phyloP scores from a whole-genome alignment of 2,888 invertebrate species.

The Cephalotes varians region DNA sequence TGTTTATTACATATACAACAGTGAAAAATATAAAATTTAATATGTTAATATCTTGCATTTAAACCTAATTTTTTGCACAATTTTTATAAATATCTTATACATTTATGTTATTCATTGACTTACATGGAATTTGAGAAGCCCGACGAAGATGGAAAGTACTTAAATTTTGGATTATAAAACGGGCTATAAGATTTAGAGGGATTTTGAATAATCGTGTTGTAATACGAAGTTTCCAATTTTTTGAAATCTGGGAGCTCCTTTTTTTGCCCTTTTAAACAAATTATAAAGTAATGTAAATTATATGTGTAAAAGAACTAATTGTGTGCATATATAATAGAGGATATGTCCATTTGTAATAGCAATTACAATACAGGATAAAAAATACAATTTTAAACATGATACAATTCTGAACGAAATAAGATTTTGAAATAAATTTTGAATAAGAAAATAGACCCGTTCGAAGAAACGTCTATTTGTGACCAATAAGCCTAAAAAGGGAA shows the following conservation, averaged over 20 bases:
- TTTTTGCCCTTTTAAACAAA: neutral
- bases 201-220: neutral
- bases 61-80: neutral
- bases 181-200: neutral
- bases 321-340: too few relatives aligned
- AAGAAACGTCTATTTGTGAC: too few relatives aligned
- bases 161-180: neutral
- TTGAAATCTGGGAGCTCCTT: slow-evolving; percentile 47
- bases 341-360: too few relatives aligned
- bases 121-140: slow-evolving; percentile 13
- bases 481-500: too few relatives aligned
- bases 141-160: too few relatives aligned
- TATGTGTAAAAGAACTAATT: neutral
- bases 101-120: neutral
- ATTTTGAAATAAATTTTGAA: too few relatives aligned
- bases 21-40: neutral
- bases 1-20: too few relatives aligned
- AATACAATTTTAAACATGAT: too few relatives aligned
- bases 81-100: neutral
- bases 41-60: neutral
- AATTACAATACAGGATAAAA: too few relatives aligned
- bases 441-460: too few relatives aligned
- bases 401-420: too few relatives aligned
- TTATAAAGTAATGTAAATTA: neutral
- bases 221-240: slow-evolving; percentile 47